Evolutionary conservation across 2,888 invertebrate genomes (phyloP).

Genomic region (Andrena dorsata): DNA sequence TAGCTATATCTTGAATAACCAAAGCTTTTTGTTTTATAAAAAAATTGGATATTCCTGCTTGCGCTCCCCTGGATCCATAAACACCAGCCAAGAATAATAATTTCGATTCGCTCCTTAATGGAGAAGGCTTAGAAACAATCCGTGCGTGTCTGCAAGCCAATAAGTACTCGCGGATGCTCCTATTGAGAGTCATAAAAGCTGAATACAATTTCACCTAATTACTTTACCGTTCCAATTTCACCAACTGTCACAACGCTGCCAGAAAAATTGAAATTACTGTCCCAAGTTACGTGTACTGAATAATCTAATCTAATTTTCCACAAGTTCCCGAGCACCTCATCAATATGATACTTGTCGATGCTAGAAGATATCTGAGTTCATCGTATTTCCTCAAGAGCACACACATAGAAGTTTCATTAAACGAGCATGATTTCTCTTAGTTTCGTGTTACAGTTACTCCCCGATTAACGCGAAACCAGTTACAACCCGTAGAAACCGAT

Average conservation of each 20-base stretch:
- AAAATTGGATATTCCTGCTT: too few species aligned
- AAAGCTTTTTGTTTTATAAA: too few species aligned
- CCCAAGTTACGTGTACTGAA: neutral
- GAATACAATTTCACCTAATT: constrained; percentile 38
- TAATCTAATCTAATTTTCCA: too few species aligned
- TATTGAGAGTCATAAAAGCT: constrained; percentile 53
- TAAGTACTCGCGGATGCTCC: constrained; percentile 31
- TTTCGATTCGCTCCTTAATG: neutral
- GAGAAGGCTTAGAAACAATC: neutral
- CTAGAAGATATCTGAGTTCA: neutral
- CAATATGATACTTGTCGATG: too few species aligned
- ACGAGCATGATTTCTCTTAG: constrained; percentile 43
- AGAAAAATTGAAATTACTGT: neutral
- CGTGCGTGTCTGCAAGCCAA: neutral
- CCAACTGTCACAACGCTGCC: neutral
- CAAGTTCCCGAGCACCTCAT: too few species aligned
- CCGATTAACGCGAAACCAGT: constrained; percentile 58
- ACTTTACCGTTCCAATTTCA: constrained; percentile 31
- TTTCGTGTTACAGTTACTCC: constrained; percentile 44
- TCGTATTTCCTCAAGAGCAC: neutral
- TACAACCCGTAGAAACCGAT: constrained; percentile 69
- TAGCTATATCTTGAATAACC: too few species aligned
- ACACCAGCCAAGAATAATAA: neutral
- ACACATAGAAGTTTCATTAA: neutral
- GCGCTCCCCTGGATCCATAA: too few species aligned